Conservation (phyloP, 1,140 invertebrate genomes). For the Streblospio benedicti region DNA sequence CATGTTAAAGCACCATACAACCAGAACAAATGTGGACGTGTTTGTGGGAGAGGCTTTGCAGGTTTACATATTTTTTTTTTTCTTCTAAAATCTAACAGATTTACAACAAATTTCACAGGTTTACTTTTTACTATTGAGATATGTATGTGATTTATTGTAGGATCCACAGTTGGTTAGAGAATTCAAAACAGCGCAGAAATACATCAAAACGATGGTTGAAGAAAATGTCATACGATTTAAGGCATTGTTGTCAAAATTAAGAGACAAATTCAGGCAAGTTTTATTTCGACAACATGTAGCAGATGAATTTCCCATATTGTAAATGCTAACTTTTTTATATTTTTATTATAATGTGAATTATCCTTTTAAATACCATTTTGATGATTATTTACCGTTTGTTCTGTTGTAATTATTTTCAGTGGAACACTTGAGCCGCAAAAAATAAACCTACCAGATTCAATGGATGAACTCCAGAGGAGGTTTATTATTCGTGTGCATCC, state of each 20-base stretch:
- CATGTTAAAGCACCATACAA: slow-evolving; percentile 55
- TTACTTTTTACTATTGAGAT: too few relatives aligned
- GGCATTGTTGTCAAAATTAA: slow-evolving; percentile 8
- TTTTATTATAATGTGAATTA: too few relatives aligned
- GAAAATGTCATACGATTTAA: slow-evolving; percentile 11
- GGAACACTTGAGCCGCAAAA: too few relatives aligned
- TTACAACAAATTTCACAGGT: too few relatives aligned
- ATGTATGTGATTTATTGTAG: too few relatives aligned
- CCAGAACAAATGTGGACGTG: slow-evolving; percentile 53
- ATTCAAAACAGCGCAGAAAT: slow-evolving; percentile 13
- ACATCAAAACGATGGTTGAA: not conserved
- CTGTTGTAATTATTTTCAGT: too few relatives aligned
- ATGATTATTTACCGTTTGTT: too few relatives aligned
- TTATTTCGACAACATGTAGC: too few relatives aligned
- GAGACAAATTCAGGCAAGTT: slow-evolving; percentile 15
- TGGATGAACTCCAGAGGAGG: slow-evolving; percentile 2
- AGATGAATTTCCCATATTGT: too few relatives aligned
- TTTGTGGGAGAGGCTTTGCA: slow-evolving; percentile 57
- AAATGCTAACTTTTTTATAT: too few relatives aligned
- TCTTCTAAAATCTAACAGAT: too few relatives aligned
- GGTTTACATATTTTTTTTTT: slow-evolving; percentile 8
- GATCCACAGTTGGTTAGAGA: slow-evolving; percentile 8
- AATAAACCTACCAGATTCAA: slow-evolving; percentile 1
- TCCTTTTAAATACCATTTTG: too few relatives aligned
- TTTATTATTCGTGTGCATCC: not conserved